Evolutionary conservation across 2,113 vertebrate species (phyloP), one percentile per base, ranked within the genome.

Genomic region (Zosterops lateralis): DNA sequence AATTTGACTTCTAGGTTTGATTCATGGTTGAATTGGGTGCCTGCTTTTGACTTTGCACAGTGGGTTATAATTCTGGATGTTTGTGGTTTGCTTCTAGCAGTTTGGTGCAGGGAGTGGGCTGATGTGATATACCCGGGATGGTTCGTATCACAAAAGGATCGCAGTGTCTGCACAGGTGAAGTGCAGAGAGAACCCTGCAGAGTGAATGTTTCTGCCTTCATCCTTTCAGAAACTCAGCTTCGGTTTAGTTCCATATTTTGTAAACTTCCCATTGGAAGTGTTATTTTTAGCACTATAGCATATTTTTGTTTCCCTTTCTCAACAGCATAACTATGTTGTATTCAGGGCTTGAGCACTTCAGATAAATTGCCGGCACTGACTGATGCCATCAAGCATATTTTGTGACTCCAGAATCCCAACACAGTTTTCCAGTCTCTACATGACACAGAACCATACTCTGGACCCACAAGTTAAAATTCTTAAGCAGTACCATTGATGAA

Each of bases 161-260:
- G 0, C 3, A 1, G 3, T 24, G 11, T 57, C 47, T 17, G 10
- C 34, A 29, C 15, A 54, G 19, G 7, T 42, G 14, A 61, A 45
- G 8, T 48, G 54, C 64, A 62, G 21, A 48, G 26, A 53, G 10
- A 32, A 34, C 38, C 5, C 34, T 58, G 10, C 3, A 10, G 34
- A 42, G 36, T 12, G 2, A 14, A 6, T 74, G 2, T 38, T 89
- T 44, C 51, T 82, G 45, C 70, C 14, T 65, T 32, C 4, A 3
- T 40, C 66, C 14, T 48, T 53, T 40, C 36, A 67, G 32, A 31
- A 87, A 82, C 68, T 25, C 28, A 42, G 3, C 25, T 48, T n/a
- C 15, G 66, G 8, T 42, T 56, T 25, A 45, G 36, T 7, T 82
- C 28, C 53, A 15, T 64, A 12, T 57, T 86, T 90, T 42, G 24